These are phyloP conservation scores for Trimorus sp. DNA, from an alignment of 2,888 invertebrate genomes.

Conservation along the genomic window DNA sequence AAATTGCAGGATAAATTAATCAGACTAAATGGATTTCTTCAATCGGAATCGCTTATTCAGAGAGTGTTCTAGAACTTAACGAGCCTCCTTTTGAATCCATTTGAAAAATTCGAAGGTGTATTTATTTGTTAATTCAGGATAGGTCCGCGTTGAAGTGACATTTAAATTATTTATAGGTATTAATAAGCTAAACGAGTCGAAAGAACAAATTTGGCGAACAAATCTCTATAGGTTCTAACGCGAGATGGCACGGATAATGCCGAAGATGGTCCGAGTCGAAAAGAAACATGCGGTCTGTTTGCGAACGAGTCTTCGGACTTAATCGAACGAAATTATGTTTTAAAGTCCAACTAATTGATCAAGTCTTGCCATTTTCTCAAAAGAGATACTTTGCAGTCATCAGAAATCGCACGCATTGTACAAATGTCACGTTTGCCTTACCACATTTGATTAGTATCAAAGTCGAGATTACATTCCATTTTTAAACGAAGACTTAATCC, in stretches of 20 bases:
- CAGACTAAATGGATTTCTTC: too few species aligned
- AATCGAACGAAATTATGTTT: too few species aligned
- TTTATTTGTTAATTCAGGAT: slow-evolving; percentile 25
- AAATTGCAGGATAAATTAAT: too few species aligned
- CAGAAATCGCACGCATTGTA: too few species aligned
- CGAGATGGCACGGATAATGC: slow-evolving; percentile 23
- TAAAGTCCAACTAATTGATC: slow-evolving; percentile 6
- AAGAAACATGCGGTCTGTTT: slow-evolving; percentile 14
- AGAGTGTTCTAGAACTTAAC: too few species aligned
- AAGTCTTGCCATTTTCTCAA: not conserved
- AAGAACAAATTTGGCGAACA: slow-evolving; percentile 40
- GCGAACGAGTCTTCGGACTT: too few species aligned
- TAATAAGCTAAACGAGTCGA: slow-evolving; percentile 20
- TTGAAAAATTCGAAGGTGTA: slow-evolving; percentile 31
- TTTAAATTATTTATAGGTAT: slow-evolving; percentile 44
- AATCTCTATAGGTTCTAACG: slow-evolving; percentile 45
- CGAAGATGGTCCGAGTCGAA: slow-evolving; percentile 6
- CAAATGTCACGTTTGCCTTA: too few species aligned
- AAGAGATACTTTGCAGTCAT: not conserved
- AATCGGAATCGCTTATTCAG: too few species aligned
- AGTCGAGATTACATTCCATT: too few species aligned
- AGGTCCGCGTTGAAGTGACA: slow-evolving; percentile 2
- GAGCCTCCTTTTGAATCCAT: not conserved
- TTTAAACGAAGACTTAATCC: too few species aligned
- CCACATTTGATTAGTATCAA: too few species aligned